Conservation (phyloP, 2,797 vertebrate genomes). For the Poecilia velifera region DNA sequence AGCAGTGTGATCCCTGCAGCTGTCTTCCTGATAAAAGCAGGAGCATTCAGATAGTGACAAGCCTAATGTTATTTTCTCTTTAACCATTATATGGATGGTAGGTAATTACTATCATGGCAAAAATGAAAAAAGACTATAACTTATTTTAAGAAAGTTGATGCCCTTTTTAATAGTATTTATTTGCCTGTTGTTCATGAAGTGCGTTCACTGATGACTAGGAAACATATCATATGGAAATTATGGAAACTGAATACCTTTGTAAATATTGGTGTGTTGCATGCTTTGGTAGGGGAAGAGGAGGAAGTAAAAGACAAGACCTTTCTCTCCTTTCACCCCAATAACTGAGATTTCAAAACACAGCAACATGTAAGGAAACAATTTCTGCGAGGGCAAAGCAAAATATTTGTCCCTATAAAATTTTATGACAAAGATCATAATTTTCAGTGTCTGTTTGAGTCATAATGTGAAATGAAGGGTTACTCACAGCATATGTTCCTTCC, state of each 20-base stretch:
- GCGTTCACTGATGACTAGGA: no score
- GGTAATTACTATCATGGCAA: neutral
- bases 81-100: neutral
- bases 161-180: conserved; percentile 4
- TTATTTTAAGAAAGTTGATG: neutral
- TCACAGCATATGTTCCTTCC: conserved; percentile 40
- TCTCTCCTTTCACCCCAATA: neutral
- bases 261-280: no score
- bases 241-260: no score
- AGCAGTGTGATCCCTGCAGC: conserved; percentile 8
- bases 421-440: conserved; percentile 9
- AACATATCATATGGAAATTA: no score
- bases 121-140: neutral
- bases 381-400: conserved; percentile 20
- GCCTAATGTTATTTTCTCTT: neutral
- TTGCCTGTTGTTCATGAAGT: neutral
- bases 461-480: conserved; percentile 35
- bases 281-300: no score
- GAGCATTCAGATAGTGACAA: neutral
- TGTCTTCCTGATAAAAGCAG: conserved; percentile 17
- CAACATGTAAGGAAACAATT: neutral
- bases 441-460: conserved; percentile 22
- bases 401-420: conserved; percentile 29
- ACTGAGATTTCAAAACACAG: neutral
- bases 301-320: no score